These are phyloP conservation scores for Cuniculus paca DNA, from an alignment of 2,797 vertebrate genomes.

Conservation along the genomic window DNA sequence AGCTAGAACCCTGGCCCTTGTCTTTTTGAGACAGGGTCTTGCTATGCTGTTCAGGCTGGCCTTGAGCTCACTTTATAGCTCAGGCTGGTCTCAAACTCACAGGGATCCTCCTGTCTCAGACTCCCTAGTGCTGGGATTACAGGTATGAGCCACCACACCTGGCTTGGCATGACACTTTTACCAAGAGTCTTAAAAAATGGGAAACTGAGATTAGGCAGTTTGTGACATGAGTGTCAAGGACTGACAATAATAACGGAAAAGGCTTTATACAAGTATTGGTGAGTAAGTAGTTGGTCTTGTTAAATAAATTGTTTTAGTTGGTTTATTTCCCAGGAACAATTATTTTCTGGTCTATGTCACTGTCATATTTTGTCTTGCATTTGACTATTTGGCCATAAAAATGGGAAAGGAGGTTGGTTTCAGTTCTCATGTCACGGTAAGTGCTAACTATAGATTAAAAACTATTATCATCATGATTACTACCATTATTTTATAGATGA, in stretches of 20 bases:
- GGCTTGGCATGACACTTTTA: no score
- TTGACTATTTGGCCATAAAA: neutral
- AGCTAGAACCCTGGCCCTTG: no score
- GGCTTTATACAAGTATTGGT: neutral
- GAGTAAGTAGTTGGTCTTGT: neutral
- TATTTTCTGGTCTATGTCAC: neutral
- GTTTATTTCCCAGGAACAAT: neutral
- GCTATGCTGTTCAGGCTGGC: no score
- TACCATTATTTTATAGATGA: neutral
- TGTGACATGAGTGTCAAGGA: neutral
- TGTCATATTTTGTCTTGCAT: neutral
- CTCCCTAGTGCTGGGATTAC: no score
- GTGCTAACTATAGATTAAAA: neutral
- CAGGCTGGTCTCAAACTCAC: no score
- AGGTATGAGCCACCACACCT: no score
- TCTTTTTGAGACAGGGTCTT: no score
- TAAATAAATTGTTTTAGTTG: neutral
- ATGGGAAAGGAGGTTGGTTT: neutral
- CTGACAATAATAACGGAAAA: neutral
- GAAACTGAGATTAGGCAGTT: neutral
- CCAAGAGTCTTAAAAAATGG: neutral
- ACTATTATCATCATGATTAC: neutral
- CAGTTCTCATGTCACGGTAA: neutral
- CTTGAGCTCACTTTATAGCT: no score
- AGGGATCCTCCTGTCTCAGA: no score